These are phyloP conservation scores for Cordilura impudica DNA, from an alignment of 2,888 invertebrate genomes.

Conservation along the genomic window DNA sequence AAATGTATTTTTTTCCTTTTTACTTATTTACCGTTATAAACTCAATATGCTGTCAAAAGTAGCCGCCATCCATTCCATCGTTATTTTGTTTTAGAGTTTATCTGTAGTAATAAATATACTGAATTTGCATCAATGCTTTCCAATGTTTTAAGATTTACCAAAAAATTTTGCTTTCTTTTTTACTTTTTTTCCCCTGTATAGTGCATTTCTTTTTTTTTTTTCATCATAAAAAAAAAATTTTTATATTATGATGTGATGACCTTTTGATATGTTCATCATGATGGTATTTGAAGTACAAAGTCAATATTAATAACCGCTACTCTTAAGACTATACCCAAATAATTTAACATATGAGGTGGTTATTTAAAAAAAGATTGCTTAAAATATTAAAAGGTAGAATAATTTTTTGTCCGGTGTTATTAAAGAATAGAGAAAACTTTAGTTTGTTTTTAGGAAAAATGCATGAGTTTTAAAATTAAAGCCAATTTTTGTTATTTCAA, in stretches of 20 bases:
- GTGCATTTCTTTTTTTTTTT: background rate
- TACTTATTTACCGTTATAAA: too few relatives aligned
- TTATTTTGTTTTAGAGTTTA: background rate
- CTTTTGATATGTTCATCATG: slow-evolving; percentile 28
- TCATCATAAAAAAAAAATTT: background rate
- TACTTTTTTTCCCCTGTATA: background rate
- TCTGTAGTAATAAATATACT: background rate
- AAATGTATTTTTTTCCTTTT: background rate
- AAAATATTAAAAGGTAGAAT: too few relatives aligned
- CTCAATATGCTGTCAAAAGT: background rate
- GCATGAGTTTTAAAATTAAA: too few relatives aligned
- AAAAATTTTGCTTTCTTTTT: slow-evolving; percentile 9
- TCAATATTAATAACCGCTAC: slow-evolving; percentile 50
- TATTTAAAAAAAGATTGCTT: slow-evolving; percentile 22
- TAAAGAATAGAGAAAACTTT: too few relatives aligned
- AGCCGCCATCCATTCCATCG: background rate
- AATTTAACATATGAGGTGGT: background rate
- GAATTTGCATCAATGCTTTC: background rate
- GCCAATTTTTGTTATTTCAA: too few relatives aligned
- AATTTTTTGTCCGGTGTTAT: too few relatives aligned
- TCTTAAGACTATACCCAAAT: background rate
- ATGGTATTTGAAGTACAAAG: slow-evolving; percentile 43
- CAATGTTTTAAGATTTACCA: background rate
- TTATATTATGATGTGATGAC: slow-evolving; percentile 17
- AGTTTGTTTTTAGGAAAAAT: too few relatives aligned